Base-by-base conservation (phyloP, 2,113 vertebrate genomes). In the Microcebus griseorufus region DNA sequence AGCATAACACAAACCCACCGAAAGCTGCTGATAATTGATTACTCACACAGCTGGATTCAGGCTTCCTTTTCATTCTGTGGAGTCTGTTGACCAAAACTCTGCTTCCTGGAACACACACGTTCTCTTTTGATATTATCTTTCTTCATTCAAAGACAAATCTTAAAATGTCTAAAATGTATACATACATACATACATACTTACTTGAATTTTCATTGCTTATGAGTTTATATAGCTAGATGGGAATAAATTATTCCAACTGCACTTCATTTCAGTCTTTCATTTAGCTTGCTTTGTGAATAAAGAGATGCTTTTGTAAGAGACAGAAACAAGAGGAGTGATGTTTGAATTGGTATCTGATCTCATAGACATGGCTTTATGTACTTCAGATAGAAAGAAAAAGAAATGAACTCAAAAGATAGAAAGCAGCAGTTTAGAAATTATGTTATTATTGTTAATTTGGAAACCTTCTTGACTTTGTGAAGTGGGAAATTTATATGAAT, bases 391-490 rank as follows among this genome's bases (percentile, higher is more conserved):
- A 60, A 93, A 72, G 45, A 90, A 95, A 64, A 88, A 60, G 2
- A 78, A 76, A 58, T 70, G 9, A 90, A 85, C 23, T 62, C 39
- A 48, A 81, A 73, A 73, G 81, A 39, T 2, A 73, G 73, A 58
- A 72, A 78, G n/a, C 60, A 80, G 25, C 12, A n/a, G 32, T 95
- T 94, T 89, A 70, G 3, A 76, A 76, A 58, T 55, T 80, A 10
- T 76, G 22, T 73, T 94, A 72, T 90, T 86, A 85, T 83, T 48
- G 25, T 88, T 93, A 93, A 92, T 85, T 67, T 93, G 17, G 55
- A 79, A 97, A 89, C 9, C 17, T 37, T 27, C 37, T 95, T 92
- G 37, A 89, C 5, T 92, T 95, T 79, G 25, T 39, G 42, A 97
- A 86, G 22, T 89, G 42, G 45, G 67, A 29, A 85, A 86, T 64